Conservation (phyloP, 2,888 invertebrate species). For the Phengaris alcon region DNA sequence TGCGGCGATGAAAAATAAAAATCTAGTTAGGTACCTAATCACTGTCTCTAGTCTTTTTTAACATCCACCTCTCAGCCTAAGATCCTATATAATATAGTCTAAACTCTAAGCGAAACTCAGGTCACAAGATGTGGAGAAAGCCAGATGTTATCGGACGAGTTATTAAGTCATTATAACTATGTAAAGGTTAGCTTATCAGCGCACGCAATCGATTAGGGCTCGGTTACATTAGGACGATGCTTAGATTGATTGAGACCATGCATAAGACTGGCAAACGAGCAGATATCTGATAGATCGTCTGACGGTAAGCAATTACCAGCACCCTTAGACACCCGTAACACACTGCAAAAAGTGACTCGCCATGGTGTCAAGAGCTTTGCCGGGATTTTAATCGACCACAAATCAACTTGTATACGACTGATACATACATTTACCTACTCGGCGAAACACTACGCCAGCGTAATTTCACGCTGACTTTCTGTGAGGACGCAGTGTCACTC, state of each 20-base stretch:
- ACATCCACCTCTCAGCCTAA: not conserved
- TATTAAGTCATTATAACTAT: slow-evolving; percentile 52
- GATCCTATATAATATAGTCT: not conserved
- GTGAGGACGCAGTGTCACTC: too few species aligned
- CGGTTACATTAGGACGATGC: not conserved
- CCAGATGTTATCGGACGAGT: slow-evolving; percentile 28
- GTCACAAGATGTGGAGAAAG: slow-evolving; percentile 21
- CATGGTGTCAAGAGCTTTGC: too few species aligned
- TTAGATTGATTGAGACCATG: not conserved
- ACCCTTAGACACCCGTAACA: too few species aligned
- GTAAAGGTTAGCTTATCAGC: slow-evolving; percentile 34
- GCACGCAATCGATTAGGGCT: slow-evolving; percentile 2
- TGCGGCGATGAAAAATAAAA: not conserved
- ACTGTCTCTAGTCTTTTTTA: not conserved
- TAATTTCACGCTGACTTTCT: too few species aligned
- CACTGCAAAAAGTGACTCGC: too few species aligned
- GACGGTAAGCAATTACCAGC: too few species aligned
- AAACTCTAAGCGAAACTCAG: not conserved
- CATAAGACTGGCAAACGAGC: too few species aligned
- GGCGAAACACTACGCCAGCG: too few species aligned
- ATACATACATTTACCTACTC: too few species aligned
- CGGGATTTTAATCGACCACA: too few species aligned
- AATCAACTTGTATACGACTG: too few species aligned
- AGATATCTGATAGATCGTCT: too few species aligned
- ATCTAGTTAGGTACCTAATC: not conserved